phyloP scores from a whole-genome alignment of 2,888 invertebrate species.

The Drosophila recens region DNA sequence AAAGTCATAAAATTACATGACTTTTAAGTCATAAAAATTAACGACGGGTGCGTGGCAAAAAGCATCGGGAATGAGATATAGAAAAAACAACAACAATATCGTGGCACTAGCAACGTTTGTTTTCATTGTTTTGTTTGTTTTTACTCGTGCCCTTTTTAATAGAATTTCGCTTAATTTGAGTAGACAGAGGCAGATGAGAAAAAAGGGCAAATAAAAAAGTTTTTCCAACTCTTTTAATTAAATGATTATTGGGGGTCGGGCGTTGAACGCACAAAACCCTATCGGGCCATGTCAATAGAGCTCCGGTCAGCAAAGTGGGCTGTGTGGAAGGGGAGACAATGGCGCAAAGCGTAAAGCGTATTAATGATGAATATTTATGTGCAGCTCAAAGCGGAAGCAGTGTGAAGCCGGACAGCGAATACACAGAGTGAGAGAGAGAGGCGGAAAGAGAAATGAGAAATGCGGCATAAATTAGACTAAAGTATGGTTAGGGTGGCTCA shows the following conservation, averaged over 20 bases:
- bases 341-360: constrained; percentile 76
- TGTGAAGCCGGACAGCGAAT: constrained; percentile 36
- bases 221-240: constrained; percentile 78
- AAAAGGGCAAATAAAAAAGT: constrained; percentile 62
- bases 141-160: constrained; percentile 65
- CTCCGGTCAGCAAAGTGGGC: not conserved
- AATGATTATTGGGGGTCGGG: constrained; percentile 74
- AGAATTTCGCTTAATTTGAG: constrained; percentile 79
- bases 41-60: constrained; percentile 77
- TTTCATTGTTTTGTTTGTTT: constrained; percentile 69
- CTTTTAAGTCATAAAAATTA: constrained; percentile 79
- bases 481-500: constrained; percentile 70
- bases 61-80: constrained; percentile 29
- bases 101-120: constrained; percentile 49
- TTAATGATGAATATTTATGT: constrained; percentile 82
- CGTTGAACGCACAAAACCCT: constrained; percentile 50
- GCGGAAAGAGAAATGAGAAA: constrained; percentile 39
- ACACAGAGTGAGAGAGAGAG: constrained; percentile 3
- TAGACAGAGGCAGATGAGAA: constrained; percentile 24
- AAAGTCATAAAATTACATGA: constrained; percentile 81
- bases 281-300: constrained; percentile 71
- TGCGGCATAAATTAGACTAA: constrained; percentile 78
- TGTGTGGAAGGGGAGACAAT: constrained; percentile 15
- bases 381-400: constrained; percentile 70
- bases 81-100: constrained; percentile 14